Evolutionary conservation across 2,797 vertebrate genomes (phyloP).

Genomic region (Chelon auratus): DNA sequence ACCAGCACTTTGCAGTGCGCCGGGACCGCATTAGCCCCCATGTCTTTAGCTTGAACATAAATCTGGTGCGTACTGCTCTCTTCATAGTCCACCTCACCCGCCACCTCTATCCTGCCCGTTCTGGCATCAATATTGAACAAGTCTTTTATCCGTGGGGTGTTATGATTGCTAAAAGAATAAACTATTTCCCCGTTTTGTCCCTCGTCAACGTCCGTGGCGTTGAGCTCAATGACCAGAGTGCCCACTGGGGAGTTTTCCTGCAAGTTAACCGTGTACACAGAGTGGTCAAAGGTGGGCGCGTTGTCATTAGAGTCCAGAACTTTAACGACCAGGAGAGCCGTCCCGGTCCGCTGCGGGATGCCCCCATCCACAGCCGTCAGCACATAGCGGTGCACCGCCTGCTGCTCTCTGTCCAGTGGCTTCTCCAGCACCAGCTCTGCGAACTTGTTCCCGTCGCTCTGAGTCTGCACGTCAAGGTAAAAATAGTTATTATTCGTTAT

Average conservation of each 20-base stretch:
- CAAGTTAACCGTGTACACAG: conserved; percentile 93
- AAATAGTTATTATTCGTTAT: conserved; percentile 97
- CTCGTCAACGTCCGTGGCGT: conserved; percentile 96
- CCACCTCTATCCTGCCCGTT: conserved; percentile 93
- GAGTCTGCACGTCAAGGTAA: conserved; percentile 96
- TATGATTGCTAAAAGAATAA: conserved; percentile 96
- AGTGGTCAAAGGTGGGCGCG: conserved; percentile 95
- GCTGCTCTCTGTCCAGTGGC: conserved; percentile 96
- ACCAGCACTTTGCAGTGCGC: conserved; percentile 98
- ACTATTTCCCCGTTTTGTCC: conserved; percentile 96
- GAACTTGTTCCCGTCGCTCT: conserved; percentile 96
- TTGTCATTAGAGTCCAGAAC: conserved; percentile 99
- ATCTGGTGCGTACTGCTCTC: conserved; percentile 95
- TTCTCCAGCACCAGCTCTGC: conserved; percentile 97
- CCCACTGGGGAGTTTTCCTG: conserved; percentile 94
- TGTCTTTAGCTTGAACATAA: conserved; percentile 96
- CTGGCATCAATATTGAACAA: conserved; percentile 93
- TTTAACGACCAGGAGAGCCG: conserved; percentile 94
- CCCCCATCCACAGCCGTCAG: conserved; percentile 97
- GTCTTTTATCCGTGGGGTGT: conserved; percentile 91
- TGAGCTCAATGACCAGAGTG: conserved; percentile 94
- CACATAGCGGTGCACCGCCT: conserved; percentile 96
- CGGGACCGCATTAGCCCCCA: conserved; percentile 96
- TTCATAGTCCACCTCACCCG: conserved; percentile 95
- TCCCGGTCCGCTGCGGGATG: conserved; percentile 93